These are phyloP conservation scores for Cyclina sinensis DNA, from an alignment of 1,140 invertebrate genomes.

Conservation along the genomic window DNA sequence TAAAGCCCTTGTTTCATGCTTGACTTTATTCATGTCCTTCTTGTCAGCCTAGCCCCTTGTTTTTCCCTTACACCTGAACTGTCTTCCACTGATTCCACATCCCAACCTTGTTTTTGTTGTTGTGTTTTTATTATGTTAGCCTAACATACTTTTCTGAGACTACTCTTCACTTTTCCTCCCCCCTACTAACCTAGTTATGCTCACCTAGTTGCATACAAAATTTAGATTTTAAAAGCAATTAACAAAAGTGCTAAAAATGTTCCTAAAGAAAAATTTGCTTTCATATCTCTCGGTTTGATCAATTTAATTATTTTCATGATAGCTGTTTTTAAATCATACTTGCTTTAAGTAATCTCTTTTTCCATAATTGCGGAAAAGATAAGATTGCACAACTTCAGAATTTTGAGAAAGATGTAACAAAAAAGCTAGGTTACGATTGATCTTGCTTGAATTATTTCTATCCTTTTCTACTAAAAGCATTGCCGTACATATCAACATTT, in stretches of 20 bases:
- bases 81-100: no score
- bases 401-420: conserved; percentile 27
- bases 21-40: no score
- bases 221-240: neutral
- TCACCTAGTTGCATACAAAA: no score
- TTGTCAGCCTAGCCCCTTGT: no score
- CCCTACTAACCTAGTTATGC: no score
- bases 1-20: no score
- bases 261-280: neutral
- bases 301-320: conserved; percentile 38
- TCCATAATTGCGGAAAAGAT: conserved; percentile 21
- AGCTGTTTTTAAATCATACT: conserved; percentile 18
- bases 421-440: conserved; percentile 10
- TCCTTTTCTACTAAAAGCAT: neutral
- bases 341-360: conserved; percentile 28
- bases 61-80: no score
- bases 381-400: conserved; percentile 24
- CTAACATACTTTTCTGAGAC: no score
- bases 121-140: no score
- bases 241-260: neutral
- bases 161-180: no score
- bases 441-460: conserved; percentile 21
- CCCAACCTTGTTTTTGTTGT: no score
- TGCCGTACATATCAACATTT: neutral
- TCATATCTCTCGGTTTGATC: neutral